Percentiles rank a stretch among this genome's conserved stretches.
phyloP scores from a whole-genome alignment of 2,888 invertebrate species.

The Apoda limacodes region DNA sequence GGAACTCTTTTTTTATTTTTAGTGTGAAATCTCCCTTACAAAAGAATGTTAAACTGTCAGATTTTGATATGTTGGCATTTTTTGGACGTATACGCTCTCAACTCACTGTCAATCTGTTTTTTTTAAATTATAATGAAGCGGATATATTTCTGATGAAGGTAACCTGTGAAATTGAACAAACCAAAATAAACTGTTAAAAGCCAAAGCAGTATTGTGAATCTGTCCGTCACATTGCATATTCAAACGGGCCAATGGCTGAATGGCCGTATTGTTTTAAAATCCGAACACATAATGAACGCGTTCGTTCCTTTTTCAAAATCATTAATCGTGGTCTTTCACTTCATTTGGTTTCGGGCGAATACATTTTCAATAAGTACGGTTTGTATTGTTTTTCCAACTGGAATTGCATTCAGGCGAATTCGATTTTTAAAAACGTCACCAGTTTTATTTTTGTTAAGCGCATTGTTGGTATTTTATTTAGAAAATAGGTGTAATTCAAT shows the following conservation, averaged over 20 bases:
- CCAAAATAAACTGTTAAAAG: conserved; percentile 55
- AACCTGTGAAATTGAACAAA: conserved; percentile 35
- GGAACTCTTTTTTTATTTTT: conserved; percentile 5
- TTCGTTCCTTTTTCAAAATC: conserved; percentile 46
- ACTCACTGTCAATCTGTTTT: no score
- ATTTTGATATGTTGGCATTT: conserved; percentile 14
- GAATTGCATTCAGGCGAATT: conserved; percentile 35
- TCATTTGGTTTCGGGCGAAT: conserved; percentile 49
- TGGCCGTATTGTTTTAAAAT: conserved; percentile 62
- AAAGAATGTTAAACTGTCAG: conserved; percentile 29
- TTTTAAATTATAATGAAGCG: no score
- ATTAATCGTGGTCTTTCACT: conserved; percentile 63
- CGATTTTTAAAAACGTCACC: conserved; percentile 24
- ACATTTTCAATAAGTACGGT: conserved; percentile 27
- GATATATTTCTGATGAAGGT: conserved; percentile 34
- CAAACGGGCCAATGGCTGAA: conserved; percentile 53
- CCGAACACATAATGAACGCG: conserved; percentile 52
- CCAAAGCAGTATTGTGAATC: conserved; percentile 32
- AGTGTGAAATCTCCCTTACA: conserved; percentile 1
- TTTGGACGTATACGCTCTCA: no score
- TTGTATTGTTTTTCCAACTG: conserved; percentile 33
- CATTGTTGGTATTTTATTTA: conserved; percentile 39
- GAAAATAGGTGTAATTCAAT: conserved; percentile 57
- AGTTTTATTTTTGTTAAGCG: conserved; percentile 35
- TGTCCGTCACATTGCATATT: conserved; percentile 60